These are phyloP conservation scores for Rhadinocentrus ornatus DNA, from an alignment of 2,797 vertebrate genomes.

Conservation along the genomic window DNA sequence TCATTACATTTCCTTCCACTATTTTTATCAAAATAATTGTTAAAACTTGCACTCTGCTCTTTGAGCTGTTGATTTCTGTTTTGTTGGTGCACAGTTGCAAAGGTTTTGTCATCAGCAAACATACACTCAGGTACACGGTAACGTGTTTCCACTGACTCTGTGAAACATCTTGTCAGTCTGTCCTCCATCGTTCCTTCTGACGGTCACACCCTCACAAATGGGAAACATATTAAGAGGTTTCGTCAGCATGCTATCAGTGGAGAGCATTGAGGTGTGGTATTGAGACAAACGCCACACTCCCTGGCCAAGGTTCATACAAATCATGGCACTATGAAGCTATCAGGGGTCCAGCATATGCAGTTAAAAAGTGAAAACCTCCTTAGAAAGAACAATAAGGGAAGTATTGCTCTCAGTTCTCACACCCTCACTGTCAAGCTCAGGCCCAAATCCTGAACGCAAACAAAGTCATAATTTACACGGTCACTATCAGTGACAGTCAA, in stretches of 20 bases:
- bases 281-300: constrained; percentile 18
- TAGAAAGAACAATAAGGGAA: constrained; percentile 17
- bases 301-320: constrained; percentile 70
- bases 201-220: constrained; percentile 48
- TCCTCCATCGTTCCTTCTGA: constrained; percentile 35
- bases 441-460: constrained; percentile 59
- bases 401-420: constrained; percentile 32
- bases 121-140: constrained; percentile 25
- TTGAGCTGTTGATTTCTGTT: constrained; percentile 18
- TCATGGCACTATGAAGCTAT: constrained; percentile 19
- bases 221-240: constrained; percentile 50
- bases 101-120: constrained; percentile 17
- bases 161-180: constrained; percentile 36
- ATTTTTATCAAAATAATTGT: background rate
- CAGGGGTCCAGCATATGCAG: background rate
- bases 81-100: background rate
- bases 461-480: constrained; percentile 41
- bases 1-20: background rate
- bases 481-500: background rate
- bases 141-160: constrained; percentile 3
- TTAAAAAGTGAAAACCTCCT: background rate
- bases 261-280: constrained; percentile 41
- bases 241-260: constrained; percentile 56
- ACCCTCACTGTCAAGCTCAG: constrained; percentile 10
- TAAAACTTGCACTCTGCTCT: background rate